Evolutionary conservation across 2,113 vertebrate genomes (phyloP).

Genomic region (Pelusios castaneus): DNA sequence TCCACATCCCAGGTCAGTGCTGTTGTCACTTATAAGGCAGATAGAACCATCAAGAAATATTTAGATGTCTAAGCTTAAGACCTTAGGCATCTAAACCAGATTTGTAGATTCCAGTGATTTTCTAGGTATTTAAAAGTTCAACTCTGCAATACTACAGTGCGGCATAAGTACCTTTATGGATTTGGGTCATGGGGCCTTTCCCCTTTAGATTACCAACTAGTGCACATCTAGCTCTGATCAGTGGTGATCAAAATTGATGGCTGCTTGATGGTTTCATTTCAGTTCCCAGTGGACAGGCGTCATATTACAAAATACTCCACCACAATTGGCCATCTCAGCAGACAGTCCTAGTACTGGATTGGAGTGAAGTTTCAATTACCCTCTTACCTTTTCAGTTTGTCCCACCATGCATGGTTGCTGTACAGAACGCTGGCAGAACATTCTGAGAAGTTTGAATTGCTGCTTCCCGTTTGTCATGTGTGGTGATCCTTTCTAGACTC

Average conservation of each 20-base stretch:
- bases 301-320: not conserved
- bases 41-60: not conserved
- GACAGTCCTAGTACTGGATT: not conserved
- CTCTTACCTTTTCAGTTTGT: not conserved
- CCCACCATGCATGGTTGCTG: not conserved
- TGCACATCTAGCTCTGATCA: not conserved
- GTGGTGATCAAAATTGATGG: not conserved
- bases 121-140: not conserved
- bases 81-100: not conserved
- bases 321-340: not conserved
- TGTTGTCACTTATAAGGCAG: not conserved
- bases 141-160: not conserved
- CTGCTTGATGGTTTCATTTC: not conserved
- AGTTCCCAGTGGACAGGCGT: not conserved
- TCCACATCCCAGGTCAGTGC: too few relatives aligned
- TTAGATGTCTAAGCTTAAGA: not conserved
- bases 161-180: not conserved
- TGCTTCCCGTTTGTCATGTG: not conserved
- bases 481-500: not conserved
- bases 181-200: not conserved
- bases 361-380: not conserved
- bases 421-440: not conserved
- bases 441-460: not conserved
- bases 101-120: not conserved
- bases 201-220: accelerated